phyloP scores from a whole-genome alignment of 2,797 vertebrate genomes.

The Pachyuromys duprasi region DNA sequence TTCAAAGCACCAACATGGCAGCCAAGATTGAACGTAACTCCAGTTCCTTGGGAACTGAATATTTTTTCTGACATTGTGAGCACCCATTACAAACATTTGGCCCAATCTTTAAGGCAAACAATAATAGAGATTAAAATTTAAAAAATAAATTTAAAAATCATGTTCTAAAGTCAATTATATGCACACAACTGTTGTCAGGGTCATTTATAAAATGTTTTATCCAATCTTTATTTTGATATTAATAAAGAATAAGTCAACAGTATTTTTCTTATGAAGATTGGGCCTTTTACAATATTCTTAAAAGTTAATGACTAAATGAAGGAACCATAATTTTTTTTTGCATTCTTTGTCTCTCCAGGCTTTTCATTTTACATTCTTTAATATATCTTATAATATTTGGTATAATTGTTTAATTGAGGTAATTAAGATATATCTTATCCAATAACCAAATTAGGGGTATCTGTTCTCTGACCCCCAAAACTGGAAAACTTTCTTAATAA shows the following conservation, averaged over 20 bases:
- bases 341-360: not conserved
- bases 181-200: not conserved
- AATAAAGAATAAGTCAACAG: not conserved
- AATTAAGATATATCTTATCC: not conserved
- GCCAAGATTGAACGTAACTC: not conserved
- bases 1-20: not conserved
- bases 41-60: not conserved
- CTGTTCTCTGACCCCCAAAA: not conserved
- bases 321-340: not conserved
- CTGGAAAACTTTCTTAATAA: not conserved
- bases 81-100: not conserved
- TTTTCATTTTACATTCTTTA: not conserved
- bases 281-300: not conserved
- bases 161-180: not conserved
- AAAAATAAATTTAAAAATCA: not conserved
- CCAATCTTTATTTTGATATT: not conserved
- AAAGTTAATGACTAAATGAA: not conserved
- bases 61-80: not conserved
- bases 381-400: not conserved
- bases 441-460: not conserved
- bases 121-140: not conserved
- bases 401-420: not conserved
- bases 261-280: not conserved
- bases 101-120: not conserved
- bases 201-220: not conserved